Base-by-base conservation (phyloP, 2,797 vertebrate species). In the Sus cebifrons region DNA sequence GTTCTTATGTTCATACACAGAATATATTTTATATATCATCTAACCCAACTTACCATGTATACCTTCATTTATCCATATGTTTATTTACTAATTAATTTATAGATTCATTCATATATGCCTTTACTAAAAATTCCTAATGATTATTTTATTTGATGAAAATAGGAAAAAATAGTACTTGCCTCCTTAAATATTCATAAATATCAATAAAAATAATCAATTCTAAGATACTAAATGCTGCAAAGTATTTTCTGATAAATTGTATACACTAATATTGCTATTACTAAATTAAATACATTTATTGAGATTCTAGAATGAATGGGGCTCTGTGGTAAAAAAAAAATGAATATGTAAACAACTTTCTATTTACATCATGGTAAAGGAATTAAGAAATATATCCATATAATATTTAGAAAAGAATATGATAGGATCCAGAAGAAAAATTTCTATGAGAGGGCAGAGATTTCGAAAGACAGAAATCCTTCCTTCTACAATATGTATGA, bases 191-290 rank as follows among this genome's bases (percentile, higher is more conserved):
- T 75, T 68, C 58, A 29, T 27, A 81, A 91, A 84, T 91, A 93
- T 64, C 29, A 82, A 91, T 77, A 29, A 84, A 84, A 27, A 94
- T 67, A 93, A 97, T 65, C 81, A 96, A n/a, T 83, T 5, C 6
- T 71, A 75, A 58, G 95, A n/a, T 83, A 5, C 6, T 71, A 75
- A 58, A 9, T 75, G 1, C 44, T 86, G 8, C 12, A 86, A 44
- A 8, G 60, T 49, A 78, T 54, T 90, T 15, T 58, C 81, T 68
- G 17, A 92, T 83, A 89, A 89, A 56, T 70, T 10, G 4, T 86
- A 20, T 21, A 44, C 4, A 62, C 23, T 79, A 60, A 58, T 82
- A 65, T 82, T 90, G 62, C 4, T 68, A 87, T 64, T 74, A 67
- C 5, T 54, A 89, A 75, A 74, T 54, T 83, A 56, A 86, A 71